Base-by-base conservation (phyloP, 2,888 invertebrate species). In the Melieria picta region DNA sequence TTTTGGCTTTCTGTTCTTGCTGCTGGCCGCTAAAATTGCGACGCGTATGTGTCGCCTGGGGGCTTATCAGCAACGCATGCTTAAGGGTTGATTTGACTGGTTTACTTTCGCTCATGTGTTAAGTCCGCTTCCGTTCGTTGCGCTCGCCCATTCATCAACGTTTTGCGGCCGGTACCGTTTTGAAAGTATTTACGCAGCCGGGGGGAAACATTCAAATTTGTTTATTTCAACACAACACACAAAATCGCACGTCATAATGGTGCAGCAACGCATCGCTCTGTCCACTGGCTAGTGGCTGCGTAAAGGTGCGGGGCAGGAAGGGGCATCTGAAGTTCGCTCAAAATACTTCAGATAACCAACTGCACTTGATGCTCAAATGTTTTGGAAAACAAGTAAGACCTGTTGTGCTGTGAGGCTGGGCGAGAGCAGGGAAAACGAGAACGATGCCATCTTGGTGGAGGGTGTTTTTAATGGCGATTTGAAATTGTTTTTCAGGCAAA, bases 31-130 rank as follows among this genome's bases (percentile, higher is more conserved):
- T 7, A 11, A 67, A 66, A 64, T 60, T 67, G 63, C 66, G 66
- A 70, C 72, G 61, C 70, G 74, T 71, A 72, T 62, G 74, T 72
- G 68, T 78, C 77, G 77, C 77, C 78, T 75, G 48, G 67, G 71
- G 78, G 78, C 79, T 80, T 80, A 80, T 79, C 77, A 78, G 73
- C 71, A 75, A 78, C 71, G 63, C 65, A 73, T 75, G 75, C 75
- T 78, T 75, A 74, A 76, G 80, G 80, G 80, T 78, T 78, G 77
- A 73, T 77, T 75, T 55, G 56, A 9, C 66, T 71, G 47, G 64
- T 65, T 73, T 73, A 63, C 62, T 72, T 65, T 64, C 64, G 65
- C 55, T 46, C 65, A 58, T 65, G 65, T 73, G 64, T 63, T 55
- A 69, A 66, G 62, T n/a, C 50, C 48, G 45, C 45, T 57, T 57